Evolutionary conservation across 2,113 vertebrate species (phyloP).

Genomic region (Nannobrachium achirus): DNA sequence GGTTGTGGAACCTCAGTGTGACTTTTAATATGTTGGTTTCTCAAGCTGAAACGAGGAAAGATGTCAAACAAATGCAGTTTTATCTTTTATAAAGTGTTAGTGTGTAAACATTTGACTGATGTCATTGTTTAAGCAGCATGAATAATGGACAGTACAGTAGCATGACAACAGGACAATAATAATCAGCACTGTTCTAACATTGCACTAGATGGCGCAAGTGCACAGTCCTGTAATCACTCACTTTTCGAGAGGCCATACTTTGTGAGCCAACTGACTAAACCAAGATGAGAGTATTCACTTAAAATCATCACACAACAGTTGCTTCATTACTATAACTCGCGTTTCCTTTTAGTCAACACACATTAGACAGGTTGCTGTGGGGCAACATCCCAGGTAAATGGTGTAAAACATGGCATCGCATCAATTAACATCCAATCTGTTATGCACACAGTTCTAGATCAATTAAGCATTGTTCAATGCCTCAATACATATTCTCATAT

Average conservation of each 20-base stretch:
- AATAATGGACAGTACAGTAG: background rate
- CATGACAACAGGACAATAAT: background rate
- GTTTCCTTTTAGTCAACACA: background rate
- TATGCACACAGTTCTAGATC: constrained; percentile 6
- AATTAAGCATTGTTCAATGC: constrained; percentile 17
- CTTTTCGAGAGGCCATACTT: constrained; percentile 6
- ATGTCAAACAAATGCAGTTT: constrained; percentile 3
- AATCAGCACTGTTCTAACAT: constrained; percentile 22
- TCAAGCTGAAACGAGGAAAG: background rate
- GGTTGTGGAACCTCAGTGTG: no score
- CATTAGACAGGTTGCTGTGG: background rate
- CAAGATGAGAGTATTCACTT: constrained; percentile 26
- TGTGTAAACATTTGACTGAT: constrained; percentile 17
- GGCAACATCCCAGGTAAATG: background rate
- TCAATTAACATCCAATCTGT: background rate
- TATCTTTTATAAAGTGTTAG: background rate
- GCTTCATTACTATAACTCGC: background rate
- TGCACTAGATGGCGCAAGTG: constrained; percentile 55
- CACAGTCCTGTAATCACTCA: background rate
- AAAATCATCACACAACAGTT: background rate
- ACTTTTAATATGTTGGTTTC: background rate
- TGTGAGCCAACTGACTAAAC: constrained; percentile 19
- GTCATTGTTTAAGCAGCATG: background rate
- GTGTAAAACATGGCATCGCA: background rate
- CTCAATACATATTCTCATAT: constrained; percentile 2